Evolutionary conservation across 2,888 invertebrate species (phyloP).

Genomic region (Drosophila ustulata): DNA sequence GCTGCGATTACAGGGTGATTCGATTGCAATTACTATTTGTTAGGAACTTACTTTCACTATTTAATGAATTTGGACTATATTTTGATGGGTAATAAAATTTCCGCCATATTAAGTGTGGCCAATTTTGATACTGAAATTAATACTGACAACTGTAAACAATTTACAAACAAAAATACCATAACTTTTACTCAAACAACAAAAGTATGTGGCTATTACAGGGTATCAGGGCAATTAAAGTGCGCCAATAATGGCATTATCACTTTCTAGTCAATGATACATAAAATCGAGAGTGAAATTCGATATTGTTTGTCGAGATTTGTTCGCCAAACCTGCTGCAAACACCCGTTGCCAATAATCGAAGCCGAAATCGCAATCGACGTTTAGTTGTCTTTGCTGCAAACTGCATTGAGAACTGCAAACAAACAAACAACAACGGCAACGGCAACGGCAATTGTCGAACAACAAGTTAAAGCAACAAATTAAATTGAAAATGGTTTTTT

Average conservation of each 20-base stretch:
- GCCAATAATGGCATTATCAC: background rate
- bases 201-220: background rate
- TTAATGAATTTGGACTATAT: background rate
- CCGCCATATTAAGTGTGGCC: background rate
- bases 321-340: background rate
- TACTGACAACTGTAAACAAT: background rate
- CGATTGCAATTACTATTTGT: background rate
- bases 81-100: too few relatives aligned
- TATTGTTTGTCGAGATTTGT: background rate
- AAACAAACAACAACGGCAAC: slow-evolving; percentile 27
- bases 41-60: background rate
- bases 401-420: slow-evolving; percentile 51
- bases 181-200: background rate
- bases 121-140: background rate
- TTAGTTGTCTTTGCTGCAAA: slow-evolving; percentile 29
- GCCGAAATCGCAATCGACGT: slow-evolving; percentile 4
- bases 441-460: slow-evolving; percentile 5
- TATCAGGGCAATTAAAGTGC: background rate
- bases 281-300: slow-evolving; percentile 1
- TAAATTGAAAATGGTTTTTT: slow-evolving; percentile 62
- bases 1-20: slow-evolving; percentile 19
- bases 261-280: slow-evolving; percentile 6
- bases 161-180: background rate
- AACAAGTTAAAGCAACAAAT: slow-evolving; percentile 47
- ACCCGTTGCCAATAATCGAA: slow-evolving; percentile 19